Evolutionary conservation across 1,140 invertebrate genomes (phyloP).

Genomic region (Drosophila orena): DNA sequence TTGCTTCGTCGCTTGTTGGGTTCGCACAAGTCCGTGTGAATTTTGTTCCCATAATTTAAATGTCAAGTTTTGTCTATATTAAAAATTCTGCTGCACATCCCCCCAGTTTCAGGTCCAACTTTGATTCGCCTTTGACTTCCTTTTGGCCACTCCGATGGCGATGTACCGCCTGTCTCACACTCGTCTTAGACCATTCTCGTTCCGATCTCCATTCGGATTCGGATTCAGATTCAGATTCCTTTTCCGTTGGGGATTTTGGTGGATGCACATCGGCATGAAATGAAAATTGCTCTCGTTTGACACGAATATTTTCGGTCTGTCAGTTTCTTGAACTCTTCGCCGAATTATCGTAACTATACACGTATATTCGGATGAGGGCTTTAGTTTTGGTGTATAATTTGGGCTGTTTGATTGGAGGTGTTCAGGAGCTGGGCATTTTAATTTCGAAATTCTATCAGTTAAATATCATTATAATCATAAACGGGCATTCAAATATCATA

Average conservation of each 20-base stretch:
- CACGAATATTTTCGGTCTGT: conserved; percentile 50
- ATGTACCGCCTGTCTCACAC: conserved; percentile 55
- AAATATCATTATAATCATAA: neutral
- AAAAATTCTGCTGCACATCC: conserved; percentile 58
- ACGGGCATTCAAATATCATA: neutral
- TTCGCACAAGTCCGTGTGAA: conserved; percentile 51
- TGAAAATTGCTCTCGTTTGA: conserved; percentile 61
- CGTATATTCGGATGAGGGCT: conserved; percentile 12
- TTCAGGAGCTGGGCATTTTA: neutral
- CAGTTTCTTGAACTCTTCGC: conserved; percentile 22
- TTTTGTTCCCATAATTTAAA: conserved; percentile 78
- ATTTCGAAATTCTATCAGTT: neutral
- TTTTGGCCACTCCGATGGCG: conserved; percentile 24
- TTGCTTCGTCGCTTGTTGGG: neutral
- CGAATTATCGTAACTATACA: conserved; percentile 48
- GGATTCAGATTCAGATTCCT: conserved; percentile 2
- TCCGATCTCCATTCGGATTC: conserved; percentile 19
- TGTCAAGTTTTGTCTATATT: conserved; percentile 81
- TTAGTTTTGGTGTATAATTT: conserved; percentile 32
- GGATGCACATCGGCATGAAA: conserved; percentile 41
- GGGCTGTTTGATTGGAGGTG: conserved; percentile 1
- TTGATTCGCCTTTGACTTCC: conserved; percentile 32
- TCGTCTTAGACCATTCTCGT: conserved; percentile 47
- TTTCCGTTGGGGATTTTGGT: conserved; percentile 3
- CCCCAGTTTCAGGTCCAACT: conserved; percentile 3